Base-by-base conservation (phyloP, 2,888 invertebrate species). In the Mamestra brassicae region DNA sequence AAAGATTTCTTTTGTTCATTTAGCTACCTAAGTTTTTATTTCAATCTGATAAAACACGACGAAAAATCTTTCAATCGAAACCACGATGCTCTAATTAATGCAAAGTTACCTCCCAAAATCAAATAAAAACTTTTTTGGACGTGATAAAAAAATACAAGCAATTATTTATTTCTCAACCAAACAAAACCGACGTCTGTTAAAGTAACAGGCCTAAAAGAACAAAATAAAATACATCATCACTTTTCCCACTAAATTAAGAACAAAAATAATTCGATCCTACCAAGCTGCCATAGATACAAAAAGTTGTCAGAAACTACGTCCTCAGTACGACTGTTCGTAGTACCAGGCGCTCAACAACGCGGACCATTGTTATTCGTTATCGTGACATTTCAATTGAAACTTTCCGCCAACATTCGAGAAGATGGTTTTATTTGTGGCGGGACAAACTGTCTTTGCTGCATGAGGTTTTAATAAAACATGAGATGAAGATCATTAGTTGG, bases 351-450 rank as follows among this genome's bases (percentile, higher is more conserved):
- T 74, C 68, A 72, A 72, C 81, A 75, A 71, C 58, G 62, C 75
- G 76, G 84, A 84, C 86, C 85, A 85, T 87, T 88, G 89, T 89
- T 89, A 89, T 89, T 87, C 86, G 86, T 90, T 90, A 90, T 89
- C 88, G 85, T 89, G 91, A 90, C 91, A 83, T 89, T 90, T 90
- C 90, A 91, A 91, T 91, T 90, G 88, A 89, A 91, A 91, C 85
- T 91, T 90, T 88, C 84, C 78, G 85, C 81, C 70, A 65, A 78
- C 84, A 81, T 87, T 81, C 60, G 85, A 69, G 85, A 76, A 73
- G 85, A 70, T 58, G 85, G 64, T 74, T 76, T 76, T 81, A 84
- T 85, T 84, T 84, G 70, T 54, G 72, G 71, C 57, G 67, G 61
- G 10, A 71, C 54, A 73, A 78, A 85, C 76, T 85, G 80, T 87